Evolutionary conservation across 1,140 invertebrate genomes (phyloP).

Genomic region (Euura saliciscinereae): DNA sequence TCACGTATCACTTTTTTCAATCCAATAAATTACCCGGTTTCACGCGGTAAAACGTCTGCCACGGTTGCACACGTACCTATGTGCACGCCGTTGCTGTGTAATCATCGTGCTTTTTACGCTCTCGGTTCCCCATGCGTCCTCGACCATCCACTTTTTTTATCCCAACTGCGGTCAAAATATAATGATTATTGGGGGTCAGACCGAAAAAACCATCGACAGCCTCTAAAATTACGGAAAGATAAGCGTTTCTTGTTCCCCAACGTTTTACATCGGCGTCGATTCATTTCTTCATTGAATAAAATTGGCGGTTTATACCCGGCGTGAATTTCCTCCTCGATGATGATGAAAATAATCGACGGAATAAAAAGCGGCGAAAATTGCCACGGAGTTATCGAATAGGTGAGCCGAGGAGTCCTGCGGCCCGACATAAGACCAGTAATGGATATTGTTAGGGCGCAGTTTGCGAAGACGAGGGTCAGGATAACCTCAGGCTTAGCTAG

Average conservation of each 20-base stretch:
- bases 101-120: not conserved
- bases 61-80: not conserved
- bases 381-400: not conserved
- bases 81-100: not conserved
- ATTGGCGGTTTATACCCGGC: not conserved
- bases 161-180: not conserved
- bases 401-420: not conserved
- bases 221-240: not conserved
- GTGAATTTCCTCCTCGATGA: not conserved
- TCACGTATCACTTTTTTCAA: not conserved
- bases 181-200: not conserved
- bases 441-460: conserved; percentile 5
- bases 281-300: not conserved
- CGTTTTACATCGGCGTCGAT: not conserved
- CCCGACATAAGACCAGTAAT: not conserved
- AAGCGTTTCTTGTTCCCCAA: not conserved
- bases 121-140: no score
- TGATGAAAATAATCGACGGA: not conserved
- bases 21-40: conserved; percentile 5
- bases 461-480: conserved; percentile 6
- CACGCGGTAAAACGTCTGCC: not conserved
- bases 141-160: not conserved
- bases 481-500: not conserved
- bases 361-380: not conserved
- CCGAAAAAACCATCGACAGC: not conserved